phyloP scores from a whole-genome alignment of 2,113 vertebrate species.

The Vulpes lagopus region DNA sequence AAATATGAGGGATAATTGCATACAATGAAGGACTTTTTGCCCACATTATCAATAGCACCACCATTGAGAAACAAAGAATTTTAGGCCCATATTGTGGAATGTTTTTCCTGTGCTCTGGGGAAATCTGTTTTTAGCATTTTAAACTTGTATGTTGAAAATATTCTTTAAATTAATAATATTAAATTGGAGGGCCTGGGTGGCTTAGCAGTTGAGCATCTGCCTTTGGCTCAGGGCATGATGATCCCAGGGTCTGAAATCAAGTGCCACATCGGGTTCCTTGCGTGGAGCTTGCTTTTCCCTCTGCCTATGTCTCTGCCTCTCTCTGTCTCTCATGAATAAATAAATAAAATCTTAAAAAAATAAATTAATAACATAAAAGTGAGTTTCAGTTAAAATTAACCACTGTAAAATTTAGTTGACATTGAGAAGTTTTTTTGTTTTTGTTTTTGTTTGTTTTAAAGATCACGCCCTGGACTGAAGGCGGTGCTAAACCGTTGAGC shows the following conservation, averaged over 20 bases:
- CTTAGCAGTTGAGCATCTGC: too few relatives aligned
- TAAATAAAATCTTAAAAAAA: too few relatives aligned
- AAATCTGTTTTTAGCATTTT: neutral
- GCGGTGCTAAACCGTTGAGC: too few relatives aligned
- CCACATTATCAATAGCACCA: neutral
- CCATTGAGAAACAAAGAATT: neutral
- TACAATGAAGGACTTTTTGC: neutral
- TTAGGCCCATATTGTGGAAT: neutral
- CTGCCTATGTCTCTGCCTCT: too few relatives aligned
- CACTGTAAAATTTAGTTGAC: neutral
- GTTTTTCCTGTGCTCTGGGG: neutral
- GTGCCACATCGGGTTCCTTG: too few relatives aligned
- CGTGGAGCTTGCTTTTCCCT: too few relatives aligned
- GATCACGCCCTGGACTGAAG: too few relatives aligned
- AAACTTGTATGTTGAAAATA: neutral
- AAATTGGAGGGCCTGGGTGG: too few relatives aligned
- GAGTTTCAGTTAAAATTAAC: neutral
- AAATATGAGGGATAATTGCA: neutral
- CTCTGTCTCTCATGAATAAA: too few relatives aligned
- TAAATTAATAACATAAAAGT: neutral
- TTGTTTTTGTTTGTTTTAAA: too few relatives aligned
- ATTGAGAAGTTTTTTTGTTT: neutral
- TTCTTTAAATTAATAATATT: neutral
- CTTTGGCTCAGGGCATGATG: too few relatives aligned
- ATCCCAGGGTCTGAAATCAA: too few relatives aligned